A percentile compares a stretch with the other conserved stretches of the same genome.
Conservation (phyloP, 2,888 invertebrate genomes). For the Dryomyza anilis region DNA sequence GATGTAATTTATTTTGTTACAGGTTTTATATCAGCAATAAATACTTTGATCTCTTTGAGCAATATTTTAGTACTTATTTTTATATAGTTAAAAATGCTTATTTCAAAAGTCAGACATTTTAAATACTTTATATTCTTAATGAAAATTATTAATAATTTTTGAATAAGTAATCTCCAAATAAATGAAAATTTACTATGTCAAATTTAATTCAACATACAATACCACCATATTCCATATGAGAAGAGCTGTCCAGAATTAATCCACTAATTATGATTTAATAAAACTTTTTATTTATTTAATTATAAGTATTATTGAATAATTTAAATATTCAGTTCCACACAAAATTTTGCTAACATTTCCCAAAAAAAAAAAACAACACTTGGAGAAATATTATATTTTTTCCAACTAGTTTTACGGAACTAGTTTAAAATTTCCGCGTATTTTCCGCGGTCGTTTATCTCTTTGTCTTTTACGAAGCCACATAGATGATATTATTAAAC, state of each 20-base stretch:
- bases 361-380: too few species aligned
- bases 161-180: too few species aligned
- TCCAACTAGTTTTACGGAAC: neutral
- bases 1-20: too few species aligned
- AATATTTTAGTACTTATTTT: too few species aligned
- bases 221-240: conserved; percentile 52
- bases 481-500: too few species aligned
- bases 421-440: neutral
- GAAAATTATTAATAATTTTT: neutral
- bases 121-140: neutral
- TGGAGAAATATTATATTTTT: neutral
- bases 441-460: neutral
- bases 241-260: neutral
- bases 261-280: neutral
- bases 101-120: too few species aligned
- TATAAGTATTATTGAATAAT: too few species aligned
- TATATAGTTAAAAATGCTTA: too few species aligned
- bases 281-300: neutral
- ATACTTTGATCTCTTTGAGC: too few species aligned
- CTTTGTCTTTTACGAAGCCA: too few species aligned
- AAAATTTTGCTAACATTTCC: neutral
- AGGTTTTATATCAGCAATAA: too few species aligned
- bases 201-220: conserved; percentile 45
- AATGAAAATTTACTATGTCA: too few species aligned
- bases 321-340: neutral